phyloP scores from a whole-genome alignment of 2,888 invertebrate genomes.

The Desoria tigrina region DNA sequence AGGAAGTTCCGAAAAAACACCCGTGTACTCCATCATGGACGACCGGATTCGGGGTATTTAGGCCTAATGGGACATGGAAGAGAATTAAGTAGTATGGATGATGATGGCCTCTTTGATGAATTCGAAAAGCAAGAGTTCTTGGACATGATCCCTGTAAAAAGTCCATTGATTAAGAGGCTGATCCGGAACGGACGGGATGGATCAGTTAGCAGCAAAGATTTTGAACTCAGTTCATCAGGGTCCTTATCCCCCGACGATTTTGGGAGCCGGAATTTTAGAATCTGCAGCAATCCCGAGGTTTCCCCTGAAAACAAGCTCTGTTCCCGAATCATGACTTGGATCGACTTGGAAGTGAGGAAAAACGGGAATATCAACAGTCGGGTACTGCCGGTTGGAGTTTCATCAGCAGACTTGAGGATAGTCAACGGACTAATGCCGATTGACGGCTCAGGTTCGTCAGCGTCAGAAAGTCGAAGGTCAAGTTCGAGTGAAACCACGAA shows the following conservation, averaged over 20 bases:
- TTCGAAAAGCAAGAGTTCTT: constrained; percentile 22
- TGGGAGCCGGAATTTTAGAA: neutral
- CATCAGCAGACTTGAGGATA: constrained; percentile 23
- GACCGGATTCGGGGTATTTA: neutral
- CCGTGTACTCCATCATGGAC: neutral
- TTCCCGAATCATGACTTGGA: constrained; percentile 51
- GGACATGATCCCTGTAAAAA: constrained; percentile 37
- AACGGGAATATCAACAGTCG: constrained; percentile 28
- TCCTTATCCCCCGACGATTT: constrained; percentile 12
- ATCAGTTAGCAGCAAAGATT: neutral
- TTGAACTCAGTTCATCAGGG: neutral
- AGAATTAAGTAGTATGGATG: neutral
- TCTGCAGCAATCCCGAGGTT: neutral
- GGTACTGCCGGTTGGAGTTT: constrained; percentile 14
- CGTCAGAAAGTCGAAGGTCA: constrained; percentile 20
- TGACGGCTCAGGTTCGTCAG: constrained; percentile 14
- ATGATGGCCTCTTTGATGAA: neutral
- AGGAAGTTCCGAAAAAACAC: neutral
- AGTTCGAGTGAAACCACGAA: neutral
- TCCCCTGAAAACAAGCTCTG: constrained; percentile 36
- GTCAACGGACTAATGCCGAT: constrained; percentile 15
- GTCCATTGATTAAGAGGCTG: constrained; percentile 34
- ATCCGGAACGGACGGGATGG: constrained; percentile 22
- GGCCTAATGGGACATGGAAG: constrained; percentile 1
- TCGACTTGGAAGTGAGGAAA: constrained; percentile 48